A percentile compares a stretch with the other conserved stretches of the same genome.
Conservation (phyloP, 2,113 vertebrate species). For the Salvelinus fontinalis region DNA sequence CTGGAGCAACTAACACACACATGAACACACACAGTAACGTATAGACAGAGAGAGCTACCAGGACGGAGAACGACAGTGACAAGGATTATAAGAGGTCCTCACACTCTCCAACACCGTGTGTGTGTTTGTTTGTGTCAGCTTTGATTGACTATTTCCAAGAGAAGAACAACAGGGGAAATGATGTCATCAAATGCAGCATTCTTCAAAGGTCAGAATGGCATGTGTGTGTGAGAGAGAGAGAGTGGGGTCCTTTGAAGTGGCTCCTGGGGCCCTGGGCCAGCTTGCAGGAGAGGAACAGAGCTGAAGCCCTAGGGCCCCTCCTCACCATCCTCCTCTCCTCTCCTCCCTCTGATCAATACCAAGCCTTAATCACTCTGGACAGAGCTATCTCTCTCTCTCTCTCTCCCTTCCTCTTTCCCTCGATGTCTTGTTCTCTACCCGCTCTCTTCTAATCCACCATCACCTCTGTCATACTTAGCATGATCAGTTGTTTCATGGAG, state of each 20-base stretch:
- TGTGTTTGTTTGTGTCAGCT: conserved; percentile 32
- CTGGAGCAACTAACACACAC: too few relatives aligned
- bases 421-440: neutral
- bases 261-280: conserved; percentile 55
- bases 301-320: conserved; percentile 49
- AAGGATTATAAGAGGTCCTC: neutral
- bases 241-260: conserved; percentile 69
- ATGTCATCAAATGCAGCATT: conserved; percentile 70
- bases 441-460: conserved; percentile 41
- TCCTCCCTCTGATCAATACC: conserved; percentile 71
- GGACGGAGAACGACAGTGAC: neutral
- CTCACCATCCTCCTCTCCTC: conserved; percentile 39
- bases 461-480: conserved; percentile 20
- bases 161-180: conserved; percentile 51
- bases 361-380: conserved; percentile 70
- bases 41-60: too few relatives aligned
- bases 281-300: conserved; percentile 62
- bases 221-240: conserved; percentile 30
- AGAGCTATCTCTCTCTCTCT: conserved; percentile 39
- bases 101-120: neutral
- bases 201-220: conserved; percentile 59
- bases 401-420: conserved; percentile 36
- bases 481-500: conserved; percentile 17
- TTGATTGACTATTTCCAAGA: conserved; percentile 50
- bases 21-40: too few relatives aligned